phyloP scores from a whole-genome alignment of 2,888 invertebrate genomes.

The Adela reaumurella region DNA sequence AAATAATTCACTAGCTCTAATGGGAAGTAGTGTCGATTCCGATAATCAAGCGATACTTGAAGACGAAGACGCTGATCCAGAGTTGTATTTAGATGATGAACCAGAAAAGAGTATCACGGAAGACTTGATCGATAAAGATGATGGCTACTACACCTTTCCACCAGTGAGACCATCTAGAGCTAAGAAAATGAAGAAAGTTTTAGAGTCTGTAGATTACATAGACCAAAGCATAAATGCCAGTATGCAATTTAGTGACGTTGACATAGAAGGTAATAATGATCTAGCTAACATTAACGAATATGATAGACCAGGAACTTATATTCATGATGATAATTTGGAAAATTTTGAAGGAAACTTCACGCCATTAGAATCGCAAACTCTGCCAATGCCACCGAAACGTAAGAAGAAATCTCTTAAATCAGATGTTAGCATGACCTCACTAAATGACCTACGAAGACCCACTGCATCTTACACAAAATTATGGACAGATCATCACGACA shows the following conservation, averaged over 20 bases:
- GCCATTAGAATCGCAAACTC: slow-evolving; percentile 32
- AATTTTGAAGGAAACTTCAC: slow-evolving; percentile 21
- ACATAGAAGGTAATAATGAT: slow-evolving; percentile 20
- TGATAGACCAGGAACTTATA: slow-evolving; percentile 23
- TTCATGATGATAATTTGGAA: slow-evolving; percentile 25
- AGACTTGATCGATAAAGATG: slow-evolving; percentile 45
- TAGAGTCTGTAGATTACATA: slow-evolving; percentile 36
- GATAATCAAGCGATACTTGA: slow-evolving; percentile 33
- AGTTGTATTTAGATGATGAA: slow-evolving; percentile 34
- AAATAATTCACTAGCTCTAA: slow-evolving; percentile 62
- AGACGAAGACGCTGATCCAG: slow-evolving; percentile 34
- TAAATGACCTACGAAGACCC: slow-evolving; percentile 32
- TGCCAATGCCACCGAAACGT: slow-evolving; percentile 46
- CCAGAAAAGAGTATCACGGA: slow-evolving; percentile 34
- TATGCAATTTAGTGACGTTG: slow-evolving; percentile 45
- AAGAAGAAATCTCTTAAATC: slow-evolving; percentile 31
- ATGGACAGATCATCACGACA: slow-evolving; percentile 29
- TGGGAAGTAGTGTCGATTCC: slow-evolving; percentile 41
- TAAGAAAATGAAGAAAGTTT: slow-evolving; percentile 46
- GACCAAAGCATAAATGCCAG: slow-evolving; percentile 41
- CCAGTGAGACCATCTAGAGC: slow-evolving; percentile 56
- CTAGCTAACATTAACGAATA: slow-evolving; percentile 30
- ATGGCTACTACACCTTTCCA: slow-evolving; percentile 51
- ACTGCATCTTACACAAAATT: slow-evolving; percentile 17
- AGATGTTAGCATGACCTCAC: slow-evolving; percentile 31